Evolutionary conservation across 2,797 vertebrate species (phyloP).

Genomic region (Trichosurus vulpecula): DNA sequence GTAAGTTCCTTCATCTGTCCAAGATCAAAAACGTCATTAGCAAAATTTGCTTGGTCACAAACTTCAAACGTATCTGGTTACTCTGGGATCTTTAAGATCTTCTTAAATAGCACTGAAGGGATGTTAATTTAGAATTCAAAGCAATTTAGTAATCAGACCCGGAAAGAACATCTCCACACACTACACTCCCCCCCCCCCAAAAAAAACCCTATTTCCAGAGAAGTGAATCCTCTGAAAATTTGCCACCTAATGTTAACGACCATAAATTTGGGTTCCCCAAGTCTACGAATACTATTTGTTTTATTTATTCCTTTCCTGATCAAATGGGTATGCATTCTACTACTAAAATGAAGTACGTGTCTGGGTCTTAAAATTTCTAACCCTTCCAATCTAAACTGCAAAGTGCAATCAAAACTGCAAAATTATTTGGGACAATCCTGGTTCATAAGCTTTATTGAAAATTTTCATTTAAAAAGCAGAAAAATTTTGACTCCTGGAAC

Average conservation of each 20-base stretch:
- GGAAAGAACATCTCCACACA: background rate
- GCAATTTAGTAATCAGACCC: slow-evolving; percentile 56
- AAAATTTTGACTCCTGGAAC: background rate
- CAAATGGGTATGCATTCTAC: background rate
- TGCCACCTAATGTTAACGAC: background rate
- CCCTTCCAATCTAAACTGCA: background rate
- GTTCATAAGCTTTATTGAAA: background rate
- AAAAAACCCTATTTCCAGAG: background rate
- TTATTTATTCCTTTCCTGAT: background rate
- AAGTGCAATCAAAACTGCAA: background rate
- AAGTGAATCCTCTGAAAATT: background rate
- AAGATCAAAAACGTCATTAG: slow-evolving; percentile 51
- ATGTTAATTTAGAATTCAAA: slow-evolving; percentile 70
- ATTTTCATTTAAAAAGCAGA: background rate
- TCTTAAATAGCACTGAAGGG: slow-evolving; percentile 59
- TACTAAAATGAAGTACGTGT: background rate
- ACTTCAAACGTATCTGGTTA: slow-evolving; percentile 61
- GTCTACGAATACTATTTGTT: background rate
- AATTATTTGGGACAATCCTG: background rate
- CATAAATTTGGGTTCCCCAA: background rate
- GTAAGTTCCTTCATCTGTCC: slow-evolving; percentile 1
- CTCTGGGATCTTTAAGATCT: slow-evolving; percentile 49
- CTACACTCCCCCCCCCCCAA: background rate
- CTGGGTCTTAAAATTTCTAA: background rate
- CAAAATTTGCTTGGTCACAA: slow-evolving; percentile 73